Conservation (phyloP, 2,113 vertebrate species). For the Phycodurus eques region DNA sequence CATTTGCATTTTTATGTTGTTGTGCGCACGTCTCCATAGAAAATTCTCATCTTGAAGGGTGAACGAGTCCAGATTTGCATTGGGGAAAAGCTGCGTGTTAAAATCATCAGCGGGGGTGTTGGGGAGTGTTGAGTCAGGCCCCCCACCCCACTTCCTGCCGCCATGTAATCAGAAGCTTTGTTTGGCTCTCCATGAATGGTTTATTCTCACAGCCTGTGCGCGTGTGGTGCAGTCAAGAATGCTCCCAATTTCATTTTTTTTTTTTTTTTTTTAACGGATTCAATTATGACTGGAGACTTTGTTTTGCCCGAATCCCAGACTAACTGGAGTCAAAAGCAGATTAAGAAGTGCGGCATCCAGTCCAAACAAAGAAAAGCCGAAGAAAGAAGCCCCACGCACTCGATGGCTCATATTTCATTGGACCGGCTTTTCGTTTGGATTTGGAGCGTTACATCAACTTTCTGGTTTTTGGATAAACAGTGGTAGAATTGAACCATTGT, state of each 20-base stretch:
- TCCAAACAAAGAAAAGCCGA: constrained; percentile 44
- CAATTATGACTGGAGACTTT: constrained; percentile 46
- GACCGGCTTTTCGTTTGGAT: not conserved
- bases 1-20: not conserved
- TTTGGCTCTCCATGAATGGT: constrained; percentile 29
- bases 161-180: constrained; percentile 42
- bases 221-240: constrained; percentile 41
- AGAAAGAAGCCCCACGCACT: not conserved
- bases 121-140: not conserved
- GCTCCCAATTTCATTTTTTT: constrained; percentile 20
- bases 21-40: not conserved
- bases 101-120: constrained; percentile 33
- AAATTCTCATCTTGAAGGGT: constrained; percentile 28
- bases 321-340: constrained; percentile 43
- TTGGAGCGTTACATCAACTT: not conserved
- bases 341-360: constrained; percentile 53
- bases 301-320: constrained; percentile 34
- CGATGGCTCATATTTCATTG: not conserved
- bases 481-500: not conserved
- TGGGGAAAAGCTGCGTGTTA: constrained; percentile 29
- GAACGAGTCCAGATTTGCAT: constrained; percentile 31
- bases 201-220: constrained; percentile 33
- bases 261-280: constrained; percentile 31
- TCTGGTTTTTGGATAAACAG: not conserved
- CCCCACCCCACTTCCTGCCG: constrained; percentile 10